Percentiles rank a stretch among this genome's conserved stretches.
These are phyloP conservation scores for Gephyroberyx darwinii DNA, from an alignment of 2,797 vertebrate species.

Conservation along the genomic window DNA sequence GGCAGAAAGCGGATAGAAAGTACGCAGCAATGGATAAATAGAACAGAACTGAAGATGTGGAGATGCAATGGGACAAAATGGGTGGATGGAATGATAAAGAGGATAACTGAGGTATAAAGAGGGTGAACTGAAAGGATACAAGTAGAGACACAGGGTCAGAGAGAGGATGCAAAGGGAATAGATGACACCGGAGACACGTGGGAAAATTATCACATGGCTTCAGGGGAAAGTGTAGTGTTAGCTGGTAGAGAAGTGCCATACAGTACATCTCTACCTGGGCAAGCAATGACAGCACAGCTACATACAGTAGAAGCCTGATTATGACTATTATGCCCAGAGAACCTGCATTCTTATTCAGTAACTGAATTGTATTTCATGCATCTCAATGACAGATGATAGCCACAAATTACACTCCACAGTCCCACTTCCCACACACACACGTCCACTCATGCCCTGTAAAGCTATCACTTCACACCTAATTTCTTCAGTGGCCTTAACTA, in stretches of 20 bases:
- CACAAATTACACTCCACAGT: neutral
- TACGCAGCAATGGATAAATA: slow-evolving; percentile 65
- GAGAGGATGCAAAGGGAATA: slow-evolving; percentile 26
- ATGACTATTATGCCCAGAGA: neutral
- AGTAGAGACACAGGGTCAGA: slow-evolving; percentile 41
- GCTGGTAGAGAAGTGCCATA: neutral
- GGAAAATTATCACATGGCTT: slow-evolving; percentile 23
- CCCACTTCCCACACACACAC: slow-evolving; percentile 2
- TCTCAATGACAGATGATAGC: slow-evolving; percentile 11
- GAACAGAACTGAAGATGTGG: slow-evolving; percentile 59
- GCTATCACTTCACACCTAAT: slow-evolving; percentile 7
- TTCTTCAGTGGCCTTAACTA: neutral
- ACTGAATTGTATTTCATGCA: slow-evolving; percentile 20
- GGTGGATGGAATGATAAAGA: slow-evolving; percentile 59
- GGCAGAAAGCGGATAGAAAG: slow-evolving; percentile 64
- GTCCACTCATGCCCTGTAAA: neutral
- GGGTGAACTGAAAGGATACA: slow-evolving; percentile 44
- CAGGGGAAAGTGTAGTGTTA: neutral
- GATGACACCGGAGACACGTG: slow-evolving; percentile 24
- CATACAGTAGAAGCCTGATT: neutral
- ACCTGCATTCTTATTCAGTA: neutral
- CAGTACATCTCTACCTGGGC: slow-evolving; percentile 1
- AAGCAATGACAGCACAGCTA: neutral
- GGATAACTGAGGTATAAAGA: slow-evolving; percentile 50
- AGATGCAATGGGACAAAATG: slow-evolving; percentile 49